Evolutionary conservation across 2,888 invertebrate genomes (phyloP), one percentile per base, ranked within the genome.

Genomic region (Allacma fusca): DNA sequence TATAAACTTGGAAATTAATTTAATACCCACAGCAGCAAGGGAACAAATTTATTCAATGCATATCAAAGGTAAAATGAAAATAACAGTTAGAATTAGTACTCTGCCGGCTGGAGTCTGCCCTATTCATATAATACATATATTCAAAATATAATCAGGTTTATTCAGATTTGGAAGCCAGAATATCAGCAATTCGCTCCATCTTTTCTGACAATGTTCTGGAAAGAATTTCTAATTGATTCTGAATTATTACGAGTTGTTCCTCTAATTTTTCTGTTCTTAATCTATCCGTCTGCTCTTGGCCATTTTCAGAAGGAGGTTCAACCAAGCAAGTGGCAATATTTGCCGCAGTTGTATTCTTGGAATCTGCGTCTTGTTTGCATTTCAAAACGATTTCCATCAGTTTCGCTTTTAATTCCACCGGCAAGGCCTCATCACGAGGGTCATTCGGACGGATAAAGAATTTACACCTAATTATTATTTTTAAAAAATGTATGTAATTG

Each of bases 381-480:
- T 50, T 50, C 19, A 50, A 50, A 19, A 50, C 50, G 2, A 50
- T 50, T 50, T 50, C 7, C 50, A 50, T 50, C 19, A 50, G 19
- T 26, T 28, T 59, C 1, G 28, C 34, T 83, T 94, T 91, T 75
- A 94, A 87, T 62, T 94, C 92, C 85, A 91, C 91, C 0, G 94
- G 94, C 84, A 91, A 88, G 85, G 92, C 90, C 75, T 89, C 91
- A 84, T 94, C 94, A 73, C 94, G 88, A 0, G 94, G 94, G 86
- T 94, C 94, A 85, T 94, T 94, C 0, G 94, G 94, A 75, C 92
- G 89, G 80, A 94, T 91, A 80, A 92, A 91, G 64, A 94, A 89
- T 12, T 91, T 89, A 80, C 92, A 91, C 70, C 77, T 77, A 16
- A 67, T 1, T 43, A 64, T 24, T 26, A 21, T n/a, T 26, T 40